Conservation (phyloP, 2,888 invertebrate genomes). For the Pegoplata infirma region DNA sequence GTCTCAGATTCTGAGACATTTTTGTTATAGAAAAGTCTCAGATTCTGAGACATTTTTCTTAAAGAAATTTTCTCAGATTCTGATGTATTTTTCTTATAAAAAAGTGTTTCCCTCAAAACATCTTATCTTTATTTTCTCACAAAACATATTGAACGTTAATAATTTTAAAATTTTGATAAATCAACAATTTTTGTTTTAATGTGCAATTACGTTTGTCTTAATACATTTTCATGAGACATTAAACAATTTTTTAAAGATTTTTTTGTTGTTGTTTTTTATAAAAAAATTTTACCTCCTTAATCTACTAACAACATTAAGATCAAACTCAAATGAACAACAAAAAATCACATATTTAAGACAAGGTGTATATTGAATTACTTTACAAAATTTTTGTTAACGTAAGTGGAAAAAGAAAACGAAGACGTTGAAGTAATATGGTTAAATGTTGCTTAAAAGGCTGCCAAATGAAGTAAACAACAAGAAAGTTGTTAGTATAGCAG, state of each 20-base stretch:
- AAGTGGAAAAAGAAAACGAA: conserved; percentile 19
- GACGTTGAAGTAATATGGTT: conserved; percentile 8
- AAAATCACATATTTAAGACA: conserved; percentile 23
- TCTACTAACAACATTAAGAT: not conserved
- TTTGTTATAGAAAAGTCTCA: too few relatives aligned
- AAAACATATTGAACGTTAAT: conserved; percentile 51
- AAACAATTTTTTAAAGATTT: conserved; percentile 55
- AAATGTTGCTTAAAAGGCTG: conserved; percentile 39
- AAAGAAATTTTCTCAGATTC: too few relatives aligned
- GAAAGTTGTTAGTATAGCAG: not conserved
- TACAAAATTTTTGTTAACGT: conserved; percentile 59
- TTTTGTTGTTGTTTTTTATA: conserved; percentile 6
- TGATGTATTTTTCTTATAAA: too few relatives aligned
- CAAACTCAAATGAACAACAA: conserved; percentile 4
- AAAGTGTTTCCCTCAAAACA: too few relatives aligned
- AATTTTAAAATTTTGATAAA: conserved; percentile 48
- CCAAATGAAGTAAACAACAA: conserved; percentile 46
- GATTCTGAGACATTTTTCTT: too few relatives aligned
- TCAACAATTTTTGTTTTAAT: conserved; percentile 41
- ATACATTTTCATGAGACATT: conserved; percentile 53
- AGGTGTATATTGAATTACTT: conserved; percentile 43
- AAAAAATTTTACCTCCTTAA: conserved; percentile 1
- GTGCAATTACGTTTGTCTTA: conserved; percentile 17
- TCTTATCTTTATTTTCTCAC: not conserved
- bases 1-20: too few relatives aligned